These are phyloP conservation scores for Masnerella sp. DNA, from an alignment of 2,888 invertebrate genomes.

Conservation along the genomic window DNA sequence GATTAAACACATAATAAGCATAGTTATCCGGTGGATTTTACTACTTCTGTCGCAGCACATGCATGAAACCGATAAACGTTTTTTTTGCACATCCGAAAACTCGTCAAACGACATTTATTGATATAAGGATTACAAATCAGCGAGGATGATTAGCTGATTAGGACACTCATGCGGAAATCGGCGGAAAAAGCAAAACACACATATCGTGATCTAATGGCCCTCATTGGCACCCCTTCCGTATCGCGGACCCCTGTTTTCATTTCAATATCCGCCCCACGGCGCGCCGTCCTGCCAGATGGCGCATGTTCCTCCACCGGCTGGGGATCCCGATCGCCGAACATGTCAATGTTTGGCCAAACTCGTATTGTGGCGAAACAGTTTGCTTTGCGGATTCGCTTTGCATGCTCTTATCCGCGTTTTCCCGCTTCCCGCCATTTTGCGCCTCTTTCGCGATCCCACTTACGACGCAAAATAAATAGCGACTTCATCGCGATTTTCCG, in stretches of 20 bases:
- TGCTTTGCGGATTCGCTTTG: conserved; percentile 66
- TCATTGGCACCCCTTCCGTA: conserved; percentile 75
- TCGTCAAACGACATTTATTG: conserved; percentile 1
- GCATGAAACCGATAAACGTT: not conserved
- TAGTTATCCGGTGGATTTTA: too few relatives aligned
- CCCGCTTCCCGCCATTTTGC: conserved; percentile 5
- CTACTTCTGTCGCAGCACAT: too few relatives aligned
- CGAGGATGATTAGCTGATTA: conserved; percentile 56
- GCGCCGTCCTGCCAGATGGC: conserved; percentile 73
- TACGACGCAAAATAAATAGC: conserved; percentile 50
- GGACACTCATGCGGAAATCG: conserved; percentile 59
- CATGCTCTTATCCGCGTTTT: conserved; percentile 27
- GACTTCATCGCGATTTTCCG: conserved; percentile 44
- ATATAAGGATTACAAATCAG: conserved; percentile 42
- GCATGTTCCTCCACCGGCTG: conserved; percentile 63
- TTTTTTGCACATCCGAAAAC: not conserved
- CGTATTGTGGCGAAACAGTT: conserved; percentile 70
- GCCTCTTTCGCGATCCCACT: conserved; percentile 6
- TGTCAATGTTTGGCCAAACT: conserved; percentile 76
- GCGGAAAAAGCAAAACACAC: conserved; percentile 72
- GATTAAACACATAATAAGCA: too few relatives aligned
- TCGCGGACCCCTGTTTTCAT: conserved; percentile 74
- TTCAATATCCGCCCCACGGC: conserved; percentile 75
- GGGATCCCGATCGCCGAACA: conserved; percentile 75
- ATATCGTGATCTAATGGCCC: conserved; percentile 78